phyloP scores from a whole-genome alignment of 2,888 invertebrate species.

The Cylindroiulus punctatus region DNA sequence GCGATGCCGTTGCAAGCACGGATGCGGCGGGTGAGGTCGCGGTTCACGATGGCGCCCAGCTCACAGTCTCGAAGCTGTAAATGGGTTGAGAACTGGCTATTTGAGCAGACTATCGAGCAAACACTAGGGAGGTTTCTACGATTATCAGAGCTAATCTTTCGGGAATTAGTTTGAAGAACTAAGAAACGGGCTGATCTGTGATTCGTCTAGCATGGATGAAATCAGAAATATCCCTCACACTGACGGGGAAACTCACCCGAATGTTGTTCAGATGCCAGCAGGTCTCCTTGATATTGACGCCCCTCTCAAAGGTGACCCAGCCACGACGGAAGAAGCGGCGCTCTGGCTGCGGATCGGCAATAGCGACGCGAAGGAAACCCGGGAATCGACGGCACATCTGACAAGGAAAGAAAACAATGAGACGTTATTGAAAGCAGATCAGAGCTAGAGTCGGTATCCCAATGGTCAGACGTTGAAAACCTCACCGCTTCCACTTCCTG shows the following conservation, averaged over 20 bases:
- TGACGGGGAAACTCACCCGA: constrained; percentile 76
- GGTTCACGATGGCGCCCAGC: constrained; percentile 93
- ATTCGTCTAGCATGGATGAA: too few relatives aligned
- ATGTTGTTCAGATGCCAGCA: constrained; percentile 99
- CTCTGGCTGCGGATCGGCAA: constrained; percentile 97
- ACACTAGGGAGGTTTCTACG: background rate
- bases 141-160: constrained; percentile 57
- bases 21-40: constrained; percentile 93
- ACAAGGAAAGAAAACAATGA: background rate
- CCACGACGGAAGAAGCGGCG: constrained; percentile 95
- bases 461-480: too few relatives aligned
- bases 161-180: too few relatives aligned
- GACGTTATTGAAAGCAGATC: background rate
- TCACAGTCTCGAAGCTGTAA: constrained; percentile 87
- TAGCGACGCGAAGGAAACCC: constrained; percentile 93
- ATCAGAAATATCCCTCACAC: too few relatives aligned
- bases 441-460: background rate
- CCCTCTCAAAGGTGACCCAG: constrained; percentile 97
- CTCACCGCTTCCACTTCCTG: constrained; percentile 94
- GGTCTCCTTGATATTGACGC: constrained; percentile 98
- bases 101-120: background rate
- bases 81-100: background rate
- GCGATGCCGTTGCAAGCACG: constrained; percentile 91
- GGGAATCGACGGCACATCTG: constrained; percentile 89
- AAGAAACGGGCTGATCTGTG: too few relatives aligned